Conservation (phyloP, 2,888 invertebrate species). For the Didymodactylos carnosus region DNA sequence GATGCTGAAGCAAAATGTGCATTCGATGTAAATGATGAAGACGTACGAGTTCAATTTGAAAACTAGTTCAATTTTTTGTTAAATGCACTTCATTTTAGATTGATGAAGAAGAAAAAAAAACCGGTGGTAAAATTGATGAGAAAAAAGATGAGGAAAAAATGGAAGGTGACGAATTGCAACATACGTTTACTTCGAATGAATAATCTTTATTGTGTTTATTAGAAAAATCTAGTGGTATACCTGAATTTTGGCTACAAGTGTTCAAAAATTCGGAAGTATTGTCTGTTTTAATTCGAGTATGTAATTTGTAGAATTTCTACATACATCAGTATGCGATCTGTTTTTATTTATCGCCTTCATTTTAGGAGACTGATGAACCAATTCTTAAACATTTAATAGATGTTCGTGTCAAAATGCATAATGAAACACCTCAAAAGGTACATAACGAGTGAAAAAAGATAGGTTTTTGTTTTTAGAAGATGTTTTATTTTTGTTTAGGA, state of each 20-base stretch:
- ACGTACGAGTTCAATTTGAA: neutral
- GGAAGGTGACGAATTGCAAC: neutral
- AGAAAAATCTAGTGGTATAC: conserved; percentile 46
- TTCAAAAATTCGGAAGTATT: conserved; percentile 71
- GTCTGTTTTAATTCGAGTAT: conserved; percentile 52
- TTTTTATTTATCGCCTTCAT: neutral
- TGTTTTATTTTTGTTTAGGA: too few species aligned
- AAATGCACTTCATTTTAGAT: neutral
- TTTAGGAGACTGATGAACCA: conserved; percentile 56
- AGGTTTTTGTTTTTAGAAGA: too few species aligned
- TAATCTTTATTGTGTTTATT: too few species aligned
- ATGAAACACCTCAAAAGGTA: neutral
- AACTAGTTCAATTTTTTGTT: neutral
- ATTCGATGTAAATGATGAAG: conserved; percentile 49
- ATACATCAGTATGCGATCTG: neutral
- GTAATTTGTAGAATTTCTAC: neutral
- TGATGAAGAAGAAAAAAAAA: neutral
- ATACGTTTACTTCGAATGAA: too few species aligned
- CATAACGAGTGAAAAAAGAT: too few species aligned
- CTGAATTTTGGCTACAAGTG: conserved; percentile 84
- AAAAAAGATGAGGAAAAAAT: neutral
- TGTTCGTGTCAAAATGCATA: conserved; percentile 15
- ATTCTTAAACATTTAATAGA: conserved; percentile 64
- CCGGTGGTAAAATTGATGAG: neutral
- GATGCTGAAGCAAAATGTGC: conserved; percentile 73